Evolutionary conservation across 2,888 invertebrate genomes (phyloP), one percentile per base, ranked within the genome.

Genomic region (Lydus trimaculatus): DNA sequence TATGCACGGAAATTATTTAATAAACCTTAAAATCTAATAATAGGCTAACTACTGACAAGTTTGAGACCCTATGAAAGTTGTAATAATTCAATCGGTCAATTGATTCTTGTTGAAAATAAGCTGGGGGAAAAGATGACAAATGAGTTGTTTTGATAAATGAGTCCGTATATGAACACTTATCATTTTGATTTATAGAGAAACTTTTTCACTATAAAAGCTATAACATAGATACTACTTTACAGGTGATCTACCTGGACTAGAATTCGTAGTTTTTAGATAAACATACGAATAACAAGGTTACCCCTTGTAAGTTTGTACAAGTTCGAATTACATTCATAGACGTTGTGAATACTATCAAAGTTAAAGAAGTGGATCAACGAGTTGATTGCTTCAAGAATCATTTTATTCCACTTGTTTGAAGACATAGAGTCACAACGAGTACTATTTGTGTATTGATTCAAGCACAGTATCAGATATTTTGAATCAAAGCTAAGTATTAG

Each of bases 111-210:
- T 15, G 25, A 25, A 25, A 25, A 23, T 23, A 56, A 23, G 25
- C 20, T 11, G 56, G 56, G 20, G 0, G 23, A 13, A 6, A n/a
- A n/a, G n/a, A 56, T 56, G 25, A 56, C 25, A 25, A 56, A 56
- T 56, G 25, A 13, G 13, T 56, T 56, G 20, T 56, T 56, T 56
- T 56, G 56, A 56, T 56, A 15, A 56, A 56, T 56, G 25, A 15
- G 23, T 25, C 15, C n/a, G 11, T 17, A 28, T 28, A 20, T 8
- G 13, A 11, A 15, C 20, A 25, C 25, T 56, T 8, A 48, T 25
- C 56, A 15, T 56, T 56, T 13, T 56, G 56, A 56, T 56, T 56
- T 25, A 56, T 56, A 15, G 56, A 17, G 8, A n/a, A 48, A 56
- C 25, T 56, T 56, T 13, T 8, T 6, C n/a, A 3, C 6, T 36